phyloP scores from a whole-genome alignment of 2,888 invertebrate species.

The Adineta ricciae region DNA sequence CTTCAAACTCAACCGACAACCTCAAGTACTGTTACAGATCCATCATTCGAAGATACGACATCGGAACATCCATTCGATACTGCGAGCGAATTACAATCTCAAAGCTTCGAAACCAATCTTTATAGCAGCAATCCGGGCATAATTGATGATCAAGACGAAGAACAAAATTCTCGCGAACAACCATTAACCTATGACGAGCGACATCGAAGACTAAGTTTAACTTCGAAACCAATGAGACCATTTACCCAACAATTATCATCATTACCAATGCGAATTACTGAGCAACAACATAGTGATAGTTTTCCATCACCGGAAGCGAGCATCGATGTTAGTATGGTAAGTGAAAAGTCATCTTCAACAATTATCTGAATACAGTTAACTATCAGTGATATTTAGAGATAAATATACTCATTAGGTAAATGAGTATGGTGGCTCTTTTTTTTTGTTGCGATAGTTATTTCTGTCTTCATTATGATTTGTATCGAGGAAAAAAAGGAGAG shows the following conservation, averaged over 20 bases:
- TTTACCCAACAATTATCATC: background rate
- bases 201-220: background rate
- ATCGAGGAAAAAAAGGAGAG: background rate
- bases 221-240: background rate
- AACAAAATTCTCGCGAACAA: background rate
- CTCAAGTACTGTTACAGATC: background rate
- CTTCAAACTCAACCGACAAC: background rate
- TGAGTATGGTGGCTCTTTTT: background rate
- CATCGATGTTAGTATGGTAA: background rate
- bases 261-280: background rate
- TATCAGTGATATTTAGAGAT: background rate
- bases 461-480: background rate
- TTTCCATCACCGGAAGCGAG: background rate
- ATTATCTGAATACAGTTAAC: background rate
- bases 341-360: background rate
- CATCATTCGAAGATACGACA: background rate
- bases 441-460: background rate
- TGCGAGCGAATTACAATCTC: background rate
- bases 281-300: background rate
- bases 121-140: background rate
- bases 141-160: background rate
- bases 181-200: background rate
- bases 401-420: background rate
- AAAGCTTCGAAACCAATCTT: slow-evolving; percentile 7
- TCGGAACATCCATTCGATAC: slow-evolving; percentile 6